phyloP scores from a whole-genome alignment of 2,113 vertebrate species.

The Pomatorhinus ruficollis region DNA sequence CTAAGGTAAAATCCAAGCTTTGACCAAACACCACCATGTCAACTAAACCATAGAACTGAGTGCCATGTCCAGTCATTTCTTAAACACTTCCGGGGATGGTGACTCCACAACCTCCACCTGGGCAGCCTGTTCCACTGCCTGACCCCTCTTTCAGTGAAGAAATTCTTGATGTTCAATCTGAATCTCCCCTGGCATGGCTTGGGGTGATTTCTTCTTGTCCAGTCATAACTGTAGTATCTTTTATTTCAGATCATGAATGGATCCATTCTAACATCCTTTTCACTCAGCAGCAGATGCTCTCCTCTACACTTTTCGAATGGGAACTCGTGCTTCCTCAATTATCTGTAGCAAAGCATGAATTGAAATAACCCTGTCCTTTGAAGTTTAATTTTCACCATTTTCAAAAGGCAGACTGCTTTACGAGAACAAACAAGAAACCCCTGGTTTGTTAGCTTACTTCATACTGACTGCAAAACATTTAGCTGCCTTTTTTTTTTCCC shows the following conservation, averaged over 20 bases:
- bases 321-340: neutral
- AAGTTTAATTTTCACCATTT: neutral
- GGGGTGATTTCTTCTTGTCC: neutral
- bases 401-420: neutral
- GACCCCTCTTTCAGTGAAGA: neutral
- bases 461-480: neutral
- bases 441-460: neutral
- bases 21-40: neutral
- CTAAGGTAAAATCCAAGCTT: neutral
- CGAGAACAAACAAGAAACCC: neutral
- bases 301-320: neutral
- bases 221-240: neutral
- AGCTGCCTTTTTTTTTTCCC: neutral
- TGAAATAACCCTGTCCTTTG: neutral
- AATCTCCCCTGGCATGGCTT: neutral
- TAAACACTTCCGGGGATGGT: neutral
- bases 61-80: neutral
- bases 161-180: neutral
- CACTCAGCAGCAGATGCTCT: neutral
- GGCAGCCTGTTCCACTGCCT: neutral
- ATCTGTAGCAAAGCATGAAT: neutral
- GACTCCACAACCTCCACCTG: neutral
- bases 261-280: neutral
- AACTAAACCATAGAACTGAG: neutral
- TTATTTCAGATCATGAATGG: neutral